A percentile compares a stretch with the other conserved stretches of the same genome.
These are phyloP conservation scores for Scaptodrosophila lebanonensis DNA, from an alignment of 1,140 invertebrate species.

Conservation along the genomic window DNA sequence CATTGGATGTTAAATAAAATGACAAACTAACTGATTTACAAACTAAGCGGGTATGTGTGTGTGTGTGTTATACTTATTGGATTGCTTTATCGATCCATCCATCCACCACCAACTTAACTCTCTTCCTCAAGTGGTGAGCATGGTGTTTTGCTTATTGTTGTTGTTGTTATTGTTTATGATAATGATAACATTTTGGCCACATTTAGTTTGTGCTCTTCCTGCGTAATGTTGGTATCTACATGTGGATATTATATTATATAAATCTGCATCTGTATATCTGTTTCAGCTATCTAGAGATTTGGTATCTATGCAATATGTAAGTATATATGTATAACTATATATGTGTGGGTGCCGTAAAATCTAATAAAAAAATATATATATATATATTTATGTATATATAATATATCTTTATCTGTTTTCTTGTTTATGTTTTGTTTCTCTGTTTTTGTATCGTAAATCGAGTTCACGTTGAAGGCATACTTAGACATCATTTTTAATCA, in stretches of 20 bases:
- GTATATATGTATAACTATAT: conserved; percentile 42
- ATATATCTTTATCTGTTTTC: conserved; percentile 10
- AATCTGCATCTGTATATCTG: neutral
- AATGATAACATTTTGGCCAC: conserved; percentile 17
- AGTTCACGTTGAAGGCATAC: too few relatives aligned
- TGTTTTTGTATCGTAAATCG: conserved; percentile 4
- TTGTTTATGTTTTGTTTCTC: conserved; percentile 17
- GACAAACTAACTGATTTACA: too few relatives aligned
- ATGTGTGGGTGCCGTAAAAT: conserved; percentile 35
- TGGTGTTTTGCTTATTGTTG: too few relatives aligned
- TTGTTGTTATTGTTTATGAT: too few relatives aligned
- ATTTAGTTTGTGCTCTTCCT: conserved; percentile 6
- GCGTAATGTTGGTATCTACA: conserved; percentile 4
- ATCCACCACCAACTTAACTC: neutral
- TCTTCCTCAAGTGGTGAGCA: too few relatives aligned
- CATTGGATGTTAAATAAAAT: too few relatives aligned
- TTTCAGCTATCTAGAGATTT: conserved; percentile 38
- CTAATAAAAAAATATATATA: conserved; percentile 51
- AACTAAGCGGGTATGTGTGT: neutral
- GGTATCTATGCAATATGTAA: conserved; percentile 36
- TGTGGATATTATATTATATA: too few relatives aligned
- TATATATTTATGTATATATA: conserved; percentile 20
- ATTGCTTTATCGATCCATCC: too few relatives aligned
- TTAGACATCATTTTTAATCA: too few relatives aligned
- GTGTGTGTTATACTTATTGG: too few relatives aligned